Base-by-base conservation (phyloP, 2,888 invertebrate genomes). In the Pseudeuparius sepicola region DNA sequence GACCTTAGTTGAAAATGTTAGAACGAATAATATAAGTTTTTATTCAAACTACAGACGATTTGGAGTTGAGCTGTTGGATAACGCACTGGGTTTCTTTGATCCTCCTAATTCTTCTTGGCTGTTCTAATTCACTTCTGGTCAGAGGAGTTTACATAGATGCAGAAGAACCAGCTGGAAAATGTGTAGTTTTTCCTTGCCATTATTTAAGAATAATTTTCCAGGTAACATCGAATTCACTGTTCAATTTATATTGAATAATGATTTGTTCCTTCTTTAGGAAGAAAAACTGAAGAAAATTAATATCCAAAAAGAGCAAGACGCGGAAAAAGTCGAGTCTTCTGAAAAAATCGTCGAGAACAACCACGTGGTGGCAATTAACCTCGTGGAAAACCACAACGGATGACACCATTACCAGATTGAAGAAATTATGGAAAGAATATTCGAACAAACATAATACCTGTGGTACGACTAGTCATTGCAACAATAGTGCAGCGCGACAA, bases 71-170 rank as follows among this genome's bases (percentile, higher is more conserved):
- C 59, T 84, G 79, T 57, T 84, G 84, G 82, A 70, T 84, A 42
- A 83, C 84, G 0, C 82, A 86, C 60, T 64, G 78, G 47, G 70
- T 79, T 39, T 82, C 85, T 43, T 71, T 88, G 41, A 55, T 77
- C 1, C 64, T 86, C 23, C 70, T 88, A 32, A 75, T 86, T 32
- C 70, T 87, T 5, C 67, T 89, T 34, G 86, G 87, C 56, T 87
- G 87, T 54, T 81, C 87, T 48, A 89, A 90, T 63, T 85, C 88
- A 0, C 71, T 89, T 33, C 68, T 89, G 41, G 88, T 88, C 3
- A 71, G 88, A 26, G 90, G 89, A 1, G 86, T 89, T 2, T 86
- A 83, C 60, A 84, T 88, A 34, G 89, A 89, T 59, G 88, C 82
- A 0, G 86, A 87, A 50, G 86, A 86, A 48, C 76, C 78, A 0